Percentiles rank a stretch among this genome's conserved stretches.
phyloP scores from a whole-genome alignment of 2,888 invertebrate genomes.

The Lycaena phlaeas region DNA sequence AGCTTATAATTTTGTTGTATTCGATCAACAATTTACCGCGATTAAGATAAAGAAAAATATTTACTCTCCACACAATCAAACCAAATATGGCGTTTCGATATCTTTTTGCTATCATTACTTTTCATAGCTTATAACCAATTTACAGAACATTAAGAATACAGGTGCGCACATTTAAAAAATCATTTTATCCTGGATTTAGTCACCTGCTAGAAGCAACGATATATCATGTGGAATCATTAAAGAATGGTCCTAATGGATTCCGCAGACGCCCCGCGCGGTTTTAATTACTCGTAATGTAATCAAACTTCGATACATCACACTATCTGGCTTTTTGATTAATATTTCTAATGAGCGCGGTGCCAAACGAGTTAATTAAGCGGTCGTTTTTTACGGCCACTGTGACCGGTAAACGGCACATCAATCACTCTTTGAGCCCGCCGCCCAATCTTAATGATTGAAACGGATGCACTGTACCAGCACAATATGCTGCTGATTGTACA shows the following conservation, averaged over 20 bases:
- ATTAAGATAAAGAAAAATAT: not conserved
- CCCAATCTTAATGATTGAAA: constrained; percentile 62
- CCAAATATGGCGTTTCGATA: constrained; percentile 3
- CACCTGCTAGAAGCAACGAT: constrained; percentile 32
- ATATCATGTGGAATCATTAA: constrained; percentile 43
- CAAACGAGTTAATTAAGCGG: constrained; percentile 72
- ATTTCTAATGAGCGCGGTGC: constrained; percentile 71
- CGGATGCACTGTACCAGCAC: constrained; percentile 21
- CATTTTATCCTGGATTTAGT: constrained; percentile 18
- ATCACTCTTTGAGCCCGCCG: constrained; percentile 67
- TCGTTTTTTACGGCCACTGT: constrained; percentile 64
- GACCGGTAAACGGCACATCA: constrained; percentile 69
- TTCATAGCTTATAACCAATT: not conserved
- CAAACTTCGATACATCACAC: constrained; percentile 70
- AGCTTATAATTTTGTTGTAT: not conserved
- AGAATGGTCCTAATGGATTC: constrained; percentile 19
- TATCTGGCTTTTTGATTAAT: constrained; percentile 70
- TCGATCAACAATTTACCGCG: not conserved
- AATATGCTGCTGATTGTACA: constrained; percentile 4
- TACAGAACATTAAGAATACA: not conserved
- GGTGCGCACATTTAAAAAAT: constrained; percentile 3
- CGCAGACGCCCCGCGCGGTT: constrained; percentile 53
- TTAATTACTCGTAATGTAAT: constrained; percentile 71
- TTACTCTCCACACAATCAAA: not conserved
- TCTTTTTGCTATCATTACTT: constrained; percentile 3